Conservation (phyloP, 2,113 vertebrate genomes). For the Symphodus melops region DNA sequence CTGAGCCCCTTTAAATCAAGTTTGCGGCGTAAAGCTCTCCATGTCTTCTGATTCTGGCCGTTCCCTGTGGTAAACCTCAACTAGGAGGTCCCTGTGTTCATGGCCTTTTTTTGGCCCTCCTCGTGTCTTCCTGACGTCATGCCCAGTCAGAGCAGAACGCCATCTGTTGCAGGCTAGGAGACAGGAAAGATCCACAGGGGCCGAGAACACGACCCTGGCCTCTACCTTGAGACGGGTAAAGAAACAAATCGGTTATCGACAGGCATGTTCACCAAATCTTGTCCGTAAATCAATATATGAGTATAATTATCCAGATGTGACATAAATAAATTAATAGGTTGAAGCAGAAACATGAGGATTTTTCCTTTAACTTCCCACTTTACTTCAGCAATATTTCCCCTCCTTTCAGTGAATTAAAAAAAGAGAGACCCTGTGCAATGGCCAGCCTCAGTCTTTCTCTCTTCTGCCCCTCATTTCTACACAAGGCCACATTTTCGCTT, state of each 20-base stretch:
- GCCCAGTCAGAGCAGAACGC: slow-evolving; percentile 40
- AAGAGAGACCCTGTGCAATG: slow-evolving; percentile 1
- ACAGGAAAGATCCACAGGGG: slow-evolving; percentile 31
- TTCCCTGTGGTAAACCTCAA: slow-evolving; percentile 37
- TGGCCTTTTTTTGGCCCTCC: slow-evolving; percentile 47
- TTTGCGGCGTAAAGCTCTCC: slow-evolving; percentile 18
- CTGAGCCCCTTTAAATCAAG: slow-evolving; percentile 20
- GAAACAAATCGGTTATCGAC: slow-evolving; percentile 14
- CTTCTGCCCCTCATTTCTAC: slow-evolving; percentile 57
- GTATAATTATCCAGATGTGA: too few relatives aligned
- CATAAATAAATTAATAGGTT: neutral
- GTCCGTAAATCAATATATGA: too few relatives aligned
- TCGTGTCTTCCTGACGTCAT: slow-evolving; percentile 57
- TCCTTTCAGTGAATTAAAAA: neutral
- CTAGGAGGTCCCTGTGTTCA: slow-evolving; percentile 36
- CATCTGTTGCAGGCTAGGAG: slow-evolving; percentile 56
- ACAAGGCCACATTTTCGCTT: slow-evolving; percentile 27
- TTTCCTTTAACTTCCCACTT: neutral
- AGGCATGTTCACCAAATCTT: slow-evolving; percentile 15
- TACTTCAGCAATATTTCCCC: neutral
- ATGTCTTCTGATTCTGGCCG: neutral
- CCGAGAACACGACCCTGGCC: slow-evolving; percentile 16
- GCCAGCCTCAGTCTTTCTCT: slow-evolving; percentile 11
- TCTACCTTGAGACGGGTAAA: slow-evolving; percentile 36
- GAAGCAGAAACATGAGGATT: neutral